These are phyloP conservation scores for Pheosia gnoma DNA, from an alignment of 2,888 invertebrate species.

Conservation along the genomic window DNA sequence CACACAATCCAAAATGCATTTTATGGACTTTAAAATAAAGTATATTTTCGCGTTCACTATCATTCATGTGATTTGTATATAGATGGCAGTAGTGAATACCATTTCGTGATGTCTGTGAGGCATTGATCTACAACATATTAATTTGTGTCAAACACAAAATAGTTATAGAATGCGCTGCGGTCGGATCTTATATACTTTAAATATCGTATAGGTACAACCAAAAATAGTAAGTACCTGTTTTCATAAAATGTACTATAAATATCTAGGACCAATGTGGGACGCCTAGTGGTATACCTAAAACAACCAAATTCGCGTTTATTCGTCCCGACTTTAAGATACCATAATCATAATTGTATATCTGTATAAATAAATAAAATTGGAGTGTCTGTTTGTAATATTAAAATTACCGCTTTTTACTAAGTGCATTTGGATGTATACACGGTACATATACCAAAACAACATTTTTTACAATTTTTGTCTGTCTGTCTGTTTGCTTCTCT, in stretches of 20 bases:
- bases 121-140: conserved; percentile 47
- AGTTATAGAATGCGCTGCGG: conserved; percentile 24
- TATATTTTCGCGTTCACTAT: background rate
- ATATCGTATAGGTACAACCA: background rate
- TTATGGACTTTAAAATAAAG: background rate
- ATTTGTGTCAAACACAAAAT: conserved; percentile 56
- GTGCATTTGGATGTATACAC: too few species aligned
- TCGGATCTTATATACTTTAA: conserved; percentile 25
- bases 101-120: conserved; percentile 35
- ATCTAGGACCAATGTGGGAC: background rate
- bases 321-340: conserved; percentile 38
- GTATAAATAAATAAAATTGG: too few species aligned
- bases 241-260: background rate
- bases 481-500: too few species aligned
- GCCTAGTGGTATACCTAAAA: background rate
- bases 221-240: background rate
- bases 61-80: conserved; percentile 20
- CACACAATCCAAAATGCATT: background rate
- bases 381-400: too few species aligned
- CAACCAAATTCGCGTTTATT: conserved; percentile 24
- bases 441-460: too few species aligned
- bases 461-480: too few species aligned
- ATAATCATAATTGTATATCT: conserved; percentile 45
- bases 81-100: conserved; percentile 11
- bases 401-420: too few species aligned